phyloP scores from a whole-genome alignment of 2,113 vertebrate genomes.

The Leptobrachium leishanense region DNA sequence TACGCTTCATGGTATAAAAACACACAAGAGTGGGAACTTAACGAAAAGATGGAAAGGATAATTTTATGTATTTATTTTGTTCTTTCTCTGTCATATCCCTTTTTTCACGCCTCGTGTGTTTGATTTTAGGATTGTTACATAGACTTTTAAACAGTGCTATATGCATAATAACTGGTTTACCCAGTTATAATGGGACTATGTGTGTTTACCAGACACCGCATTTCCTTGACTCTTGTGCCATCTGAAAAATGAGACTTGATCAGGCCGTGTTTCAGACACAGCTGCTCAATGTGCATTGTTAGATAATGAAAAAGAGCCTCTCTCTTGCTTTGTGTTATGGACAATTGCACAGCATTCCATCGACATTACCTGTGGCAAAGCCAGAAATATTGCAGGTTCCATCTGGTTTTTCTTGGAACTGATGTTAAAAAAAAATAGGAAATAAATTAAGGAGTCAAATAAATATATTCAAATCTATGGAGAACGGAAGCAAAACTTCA shows the following conservation, averaged over 20 bases:
- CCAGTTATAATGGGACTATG: conserved; percentile 7
- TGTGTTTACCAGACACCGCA: background rate
- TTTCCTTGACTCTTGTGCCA: conserved; percentile 10
- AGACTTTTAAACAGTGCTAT: conserved; percentile 14
- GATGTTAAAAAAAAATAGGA: too few species aligned
- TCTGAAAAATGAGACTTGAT: conserved; percentile 15
- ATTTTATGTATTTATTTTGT: background rate
- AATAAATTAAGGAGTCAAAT: too few species aligned
- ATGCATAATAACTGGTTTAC: conserved; percentile 40
- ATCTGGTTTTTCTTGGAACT: conserved; percentile 36
- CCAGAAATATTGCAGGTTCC: background rate
- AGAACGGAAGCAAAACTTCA: background rate
- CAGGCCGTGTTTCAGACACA: background rate
- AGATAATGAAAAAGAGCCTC: conserved; percentile 26
- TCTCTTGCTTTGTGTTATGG: conserved; percentile 16
- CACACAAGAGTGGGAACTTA: background rate
- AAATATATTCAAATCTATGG: background rate
- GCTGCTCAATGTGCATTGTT: conserved; percentile 25
- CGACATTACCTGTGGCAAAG: background rate
- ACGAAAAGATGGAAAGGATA: background rate
- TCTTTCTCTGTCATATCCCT: background rate
- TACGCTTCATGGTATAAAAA: background rate
- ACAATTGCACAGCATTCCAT: conserved; percentile 29
- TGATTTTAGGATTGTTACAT: conserved; percentile 15
- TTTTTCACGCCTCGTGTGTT: conserved; percentile 40